phyloP scores from a whole-genome alignment of 2,888 invertebrate genomes.

The Caenorhabditis sp. region DNA sequence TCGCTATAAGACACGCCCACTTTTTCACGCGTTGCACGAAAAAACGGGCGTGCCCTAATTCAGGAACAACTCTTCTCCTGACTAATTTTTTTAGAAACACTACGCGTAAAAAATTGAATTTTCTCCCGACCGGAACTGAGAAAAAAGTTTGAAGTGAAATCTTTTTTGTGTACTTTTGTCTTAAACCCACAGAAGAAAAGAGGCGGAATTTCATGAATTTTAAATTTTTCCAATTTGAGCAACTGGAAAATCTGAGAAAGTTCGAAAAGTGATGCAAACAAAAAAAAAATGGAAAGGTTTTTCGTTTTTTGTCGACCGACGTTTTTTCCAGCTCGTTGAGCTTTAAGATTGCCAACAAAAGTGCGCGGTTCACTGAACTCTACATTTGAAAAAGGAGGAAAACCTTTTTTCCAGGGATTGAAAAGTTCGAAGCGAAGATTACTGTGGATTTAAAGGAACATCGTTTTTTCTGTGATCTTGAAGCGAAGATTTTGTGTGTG shows the following conservation, averaged over 20 bases:
- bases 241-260: background rate
- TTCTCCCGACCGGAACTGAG: background rate
- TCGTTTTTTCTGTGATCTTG: background rate
- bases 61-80: background rate
- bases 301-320: background rate
- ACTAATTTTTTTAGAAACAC: background rate
- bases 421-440: background rate
- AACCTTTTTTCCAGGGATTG: background rate
- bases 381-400: no score
- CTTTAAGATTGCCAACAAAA: background rate
- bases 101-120: background rate
- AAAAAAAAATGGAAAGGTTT: no score
- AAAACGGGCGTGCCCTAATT: no score
- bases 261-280: background rate
- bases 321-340: background rate
- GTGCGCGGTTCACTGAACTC: background rate
- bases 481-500: no score
- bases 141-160: background rate
- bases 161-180: background rate
- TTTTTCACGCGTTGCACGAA: background rate
- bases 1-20: background rate
- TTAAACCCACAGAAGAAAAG: background rate
- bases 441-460: background rate
- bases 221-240: background rate
- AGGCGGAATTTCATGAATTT: background rate